phyloP scores from a whole-genome alignment of 1,140 invertebrate genomes.

The Danaus plexippus region DNA sequence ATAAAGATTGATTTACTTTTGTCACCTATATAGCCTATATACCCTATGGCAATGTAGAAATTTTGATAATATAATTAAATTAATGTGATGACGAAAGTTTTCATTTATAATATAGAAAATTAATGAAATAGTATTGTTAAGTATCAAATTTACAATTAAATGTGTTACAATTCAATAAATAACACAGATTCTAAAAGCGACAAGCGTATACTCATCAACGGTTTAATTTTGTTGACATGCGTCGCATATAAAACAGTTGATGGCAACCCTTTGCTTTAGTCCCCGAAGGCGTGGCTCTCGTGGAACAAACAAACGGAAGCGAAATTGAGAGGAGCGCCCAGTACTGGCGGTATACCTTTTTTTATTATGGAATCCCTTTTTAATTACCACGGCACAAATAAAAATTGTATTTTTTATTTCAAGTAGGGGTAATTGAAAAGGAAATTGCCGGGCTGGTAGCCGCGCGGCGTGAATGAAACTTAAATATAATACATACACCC shows the following conservation, averaged over 20 bases:
- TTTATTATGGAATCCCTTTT: slow-evolving; percentile 70
- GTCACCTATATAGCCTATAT: too few species aligned
- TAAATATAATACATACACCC: slow-evolving; percentile 68
- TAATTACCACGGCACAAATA: slow-evolving; percentile 68
- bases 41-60: too few species aligned
- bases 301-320: slow-evolving; percentile 67
- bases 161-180: not conserved
- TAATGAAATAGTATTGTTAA: not conserved
- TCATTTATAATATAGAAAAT: not conserved
- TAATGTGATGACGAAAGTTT: not conserved
- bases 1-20: too few species aligned
- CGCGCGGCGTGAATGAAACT: slow-evolving; percentile 62
- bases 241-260: slow-evolving; percentile 29
- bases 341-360: slow-evolving; percentile 66
- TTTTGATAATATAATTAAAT: too few species aligned
- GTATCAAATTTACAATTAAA: not conserved
- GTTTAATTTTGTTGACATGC: slow-evolving; percentile 38
- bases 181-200: slow-evolving; percentile 16
- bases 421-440: slow-evolving; percentile 70
- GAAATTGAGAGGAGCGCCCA: slow-evolving; percentile 66
- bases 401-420: slow-evolving; percentile 71
- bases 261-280: slow-evolving; percentile 51
- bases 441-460: slow-evolving; percentile 60
- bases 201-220: slow-evolving; percentile 20
- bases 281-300: slow-evolving; percentile 56